Conservation (phyloP, 2,797 vertebrate species). For the Pelobates cultripes region DNA sequence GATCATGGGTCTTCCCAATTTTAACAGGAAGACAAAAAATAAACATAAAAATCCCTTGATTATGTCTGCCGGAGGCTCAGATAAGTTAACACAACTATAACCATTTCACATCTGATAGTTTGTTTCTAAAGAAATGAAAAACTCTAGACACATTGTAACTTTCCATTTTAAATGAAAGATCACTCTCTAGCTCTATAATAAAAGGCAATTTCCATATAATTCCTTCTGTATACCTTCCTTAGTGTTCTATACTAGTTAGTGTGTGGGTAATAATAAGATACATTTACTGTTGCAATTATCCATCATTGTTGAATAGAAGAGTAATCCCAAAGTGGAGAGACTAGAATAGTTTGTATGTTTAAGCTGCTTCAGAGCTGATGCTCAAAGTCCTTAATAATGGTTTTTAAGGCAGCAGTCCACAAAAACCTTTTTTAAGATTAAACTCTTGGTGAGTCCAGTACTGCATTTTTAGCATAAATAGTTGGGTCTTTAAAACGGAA, state of each 20-base stretch:
- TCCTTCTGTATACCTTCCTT: conserved; percentile 24
- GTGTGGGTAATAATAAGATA: conserved; percentile 69
- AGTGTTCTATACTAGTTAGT: conserved; percentile 45
- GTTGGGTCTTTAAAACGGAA: conserved; percentile 29
- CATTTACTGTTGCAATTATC: conserved; percentile 72
- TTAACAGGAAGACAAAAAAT: too few species aligned
- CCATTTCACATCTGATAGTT: too few species aligned
- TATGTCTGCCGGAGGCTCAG: too few species aligned
- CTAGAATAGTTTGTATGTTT: conserved; percentile 75
- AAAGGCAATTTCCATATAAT: conserved; percentile 26
- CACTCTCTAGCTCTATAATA: conserved; percentile 28
- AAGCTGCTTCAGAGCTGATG: conserved; percentile 43
- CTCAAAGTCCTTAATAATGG: conserved; percentile 43
- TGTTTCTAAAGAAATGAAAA: neutral
- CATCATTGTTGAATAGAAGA: conserved; percentile 73
- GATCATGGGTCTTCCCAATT: too few species aligned
- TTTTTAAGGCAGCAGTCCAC: conserved; percentile 38
- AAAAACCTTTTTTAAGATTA: conserved; percentile 41
- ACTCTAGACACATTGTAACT: neutral
- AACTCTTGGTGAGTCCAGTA: conserved; percentile 35
- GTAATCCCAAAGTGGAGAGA: conserved; percentile 72
- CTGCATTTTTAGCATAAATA: conserved; percentile 46
- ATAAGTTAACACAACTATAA: too few species aligned
- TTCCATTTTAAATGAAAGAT: conserved; percentile 18
- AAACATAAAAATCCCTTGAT: too few species aligned